These are phyloP conservation scores for Heterochromis multidens DNA, from an alignment of 2,113 vertebrate species.

Conservation along the genomic window DNA sequence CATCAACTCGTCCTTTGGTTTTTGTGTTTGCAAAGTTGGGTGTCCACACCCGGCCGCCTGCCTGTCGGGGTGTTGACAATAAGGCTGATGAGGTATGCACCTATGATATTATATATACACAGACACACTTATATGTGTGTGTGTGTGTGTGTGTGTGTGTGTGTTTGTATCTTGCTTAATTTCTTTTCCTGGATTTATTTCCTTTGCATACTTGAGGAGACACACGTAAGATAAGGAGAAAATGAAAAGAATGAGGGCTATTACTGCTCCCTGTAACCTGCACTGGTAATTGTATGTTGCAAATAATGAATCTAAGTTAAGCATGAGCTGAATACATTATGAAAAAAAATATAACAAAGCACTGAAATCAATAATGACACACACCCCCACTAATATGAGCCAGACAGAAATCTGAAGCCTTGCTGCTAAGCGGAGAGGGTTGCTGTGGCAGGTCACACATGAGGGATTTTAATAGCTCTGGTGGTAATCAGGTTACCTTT, in stretches of 20 bases:
- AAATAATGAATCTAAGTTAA: slow-evolving; percentile 16
- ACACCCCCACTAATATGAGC: slow-evolving; percentile 41
- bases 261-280: not conserved
- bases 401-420: slow-evolving; percentile 34
- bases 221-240: not conserved
- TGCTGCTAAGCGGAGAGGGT: slow-evolving; percentile 31
- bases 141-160: too few relatives aligned
- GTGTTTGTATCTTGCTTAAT: not conserved
- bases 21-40: too few relatives aligned
- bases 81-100: too few relatives aligned
- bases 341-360: not conserved
- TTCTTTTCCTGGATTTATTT: not conserved
- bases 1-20: too few relatives aligned
- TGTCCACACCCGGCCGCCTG: too few relatives aligned
- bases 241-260: not conserved
- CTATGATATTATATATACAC: too few relatives aligned
- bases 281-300: slow-evolving; percentile 22
- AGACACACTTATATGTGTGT: too few relatives aligned
- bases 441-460: slow-evolving; percentile 65
- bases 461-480: slow-evolving; percentile 71
- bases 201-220: not conserved
- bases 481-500: slow-evolving; percentile 67
- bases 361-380: slow-evolving; percentile 57
- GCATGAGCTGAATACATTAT: not conserved
- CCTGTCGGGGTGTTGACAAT: too few relatives aligned